Evolutionary conservation across 2,888 invertebrate genomes (phyloP), one percentile per base, ranked within the genome.

Genomic region (Tetranychus truncatus): DNA sequence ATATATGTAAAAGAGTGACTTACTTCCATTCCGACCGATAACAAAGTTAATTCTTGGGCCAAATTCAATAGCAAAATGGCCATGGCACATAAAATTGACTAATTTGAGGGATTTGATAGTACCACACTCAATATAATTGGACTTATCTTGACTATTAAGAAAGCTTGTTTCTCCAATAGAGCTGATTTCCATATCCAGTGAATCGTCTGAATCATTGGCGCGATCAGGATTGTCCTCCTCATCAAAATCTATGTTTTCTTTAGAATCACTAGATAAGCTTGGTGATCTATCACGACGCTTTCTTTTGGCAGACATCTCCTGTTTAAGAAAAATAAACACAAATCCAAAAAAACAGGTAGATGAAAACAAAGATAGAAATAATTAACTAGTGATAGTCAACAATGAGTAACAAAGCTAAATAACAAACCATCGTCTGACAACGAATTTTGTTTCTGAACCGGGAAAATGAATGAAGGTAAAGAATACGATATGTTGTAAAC

Each of bases 41-140:
- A 96, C 87, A 81, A 94, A 92, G 82, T 92, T 93, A 1, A 92
- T 88, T 80, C 90, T 89, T 67, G 86, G 85, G 76, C 89, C 88
- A 75, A 94, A 87, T 74, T 86, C 85, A 1, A 94, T 85, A 80
- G 88, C 87, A 72, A 91, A 84, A 79, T 88, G 86, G 2, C 88
- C 88, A 81, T 96, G 96, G 81, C 95, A 96, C 90, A 96, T 94
- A 82, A 96, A 96, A 82, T 96, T 95, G 74, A 74, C 34, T n/a
- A 72, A 45, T 18, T 20, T 45, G 11, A 72, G n/a, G 11, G 45
- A 45, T 34, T 45, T 34, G 44, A 72, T 45, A 18, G 45, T 45
- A 45, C 72, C 72, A 45, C 45, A 45, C 34, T 45, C 72, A 72
- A 67, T 55, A 15, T 15, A 55, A 55, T 55, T 55, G 9, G 55